Conservation (phyloP, 2,888 invertebrate genomes). For the Hemithea aestivaria region DNA sequence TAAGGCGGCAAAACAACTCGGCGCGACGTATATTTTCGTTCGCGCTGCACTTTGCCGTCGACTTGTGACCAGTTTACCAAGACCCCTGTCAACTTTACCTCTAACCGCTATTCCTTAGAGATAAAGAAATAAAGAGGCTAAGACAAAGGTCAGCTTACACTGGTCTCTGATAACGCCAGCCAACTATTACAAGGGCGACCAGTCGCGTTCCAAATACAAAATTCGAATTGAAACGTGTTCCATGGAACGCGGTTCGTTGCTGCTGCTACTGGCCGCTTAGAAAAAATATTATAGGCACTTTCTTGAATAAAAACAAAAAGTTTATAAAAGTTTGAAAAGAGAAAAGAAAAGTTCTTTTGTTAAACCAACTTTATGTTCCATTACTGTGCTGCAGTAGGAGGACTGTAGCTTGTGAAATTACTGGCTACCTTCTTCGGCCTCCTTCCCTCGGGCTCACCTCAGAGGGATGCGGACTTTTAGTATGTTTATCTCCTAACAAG, state of each 20-base stretch:
- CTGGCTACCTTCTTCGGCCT: too few relatives aligned
- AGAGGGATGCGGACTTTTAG: too few relatives aligned
- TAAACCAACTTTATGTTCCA: too few relatives aligned
- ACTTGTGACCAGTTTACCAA: constrained; percentile 51
- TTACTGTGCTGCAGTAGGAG: too few relatives aligned
- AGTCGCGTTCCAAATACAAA: constrained; percentile 74
- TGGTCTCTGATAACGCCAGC: constrained; percentile 73
- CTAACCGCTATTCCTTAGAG: constrained; percentile 31
- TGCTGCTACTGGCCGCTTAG: constrained; percentile 24
- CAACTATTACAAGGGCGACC: constrained; percentile 79
- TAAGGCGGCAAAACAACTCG: constrained; percentile 78
- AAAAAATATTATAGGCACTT: too few relatives aligned
- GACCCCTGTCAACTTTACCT: constrained; percentile 49
- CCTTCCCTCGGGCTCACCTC: too few relatives aligned
- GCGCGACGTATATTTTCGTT: constrained; percentile 77
- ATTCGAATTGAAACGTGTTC: constrained; percentile 71
- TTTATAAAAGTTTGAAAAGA: too few relatives aligned
- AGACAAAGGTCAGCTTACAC: constrained; percentile 46
- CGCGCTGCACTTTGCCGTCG: constrained; percentile 77
- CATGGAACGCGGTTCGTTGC: constrained; percentile 48
- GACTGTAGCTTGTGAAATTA: too few relatives aligned
- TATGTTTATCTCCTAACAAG: too few relatives aligned
- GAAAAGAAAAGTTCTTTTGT: too few relatives aligned
- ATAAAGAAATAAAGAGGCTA: constrained; percentile 37
- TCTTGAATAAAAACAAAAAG: too few relatives aligned